phyloP scores from a whole-genome alignment of 2,888 invertebrate genomes.

The Melinaea marsaeus region DNA sequence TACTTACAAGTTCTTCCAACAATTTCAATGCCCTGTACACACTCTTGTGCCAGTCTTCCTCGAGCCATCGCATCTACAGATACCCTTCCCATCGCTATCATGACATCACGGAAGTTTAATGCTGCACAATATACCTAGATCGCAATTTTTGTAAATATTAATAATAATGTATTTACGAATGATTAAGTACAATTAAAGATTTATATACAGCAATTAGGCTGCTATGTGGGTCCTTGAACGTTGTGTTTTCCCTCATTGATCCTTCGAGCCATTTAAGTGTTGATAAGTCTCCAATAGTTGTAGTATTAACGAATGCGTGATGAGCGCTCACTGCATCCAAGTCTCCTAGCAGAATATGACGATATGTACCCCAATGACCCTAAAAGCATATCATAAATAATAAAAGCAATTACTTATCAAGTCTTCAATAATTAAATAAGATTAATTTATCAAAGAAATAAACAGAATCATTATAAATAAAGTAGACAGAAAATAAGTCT shows the following conservation, averaged over 20 bases:
- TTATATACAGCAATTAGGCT: slow-evolving; percentile 61
- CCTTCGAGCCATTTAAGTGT: slow-evolving; percentile 86
- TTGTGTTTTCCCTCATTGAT: slow-evolving; percentile 55
- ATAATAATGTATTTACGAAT: background rate
- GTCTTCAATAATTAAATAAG: no score
- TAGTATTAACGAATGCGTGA: slow-evolving; percentile 87
- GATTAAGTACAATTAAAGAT: background rate
- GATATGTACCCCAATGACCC: slow-evolving; percentile 87
- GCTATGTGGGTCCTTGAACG: slow-evolving; percentile 48
- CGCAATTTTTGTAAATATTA: slow-evolving; percentile 30
- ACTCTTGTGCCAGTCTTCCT: slow-evolving; percentile 80
- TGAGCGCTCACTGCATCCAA: slow-evolving; percentile 64
- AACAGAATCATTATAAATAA: background rate
- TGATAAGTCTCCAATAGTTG: slow-evolving; percentile 90
- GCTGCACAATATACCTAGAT: slow-evolving; percentile 83
- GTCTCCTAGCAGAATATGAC: slow-evolving; percentile 84
- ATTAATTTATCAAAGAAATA: no score
- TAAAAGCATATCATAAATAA: slow-evolving; percentile 32
- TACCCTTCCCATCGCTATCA: slow-evolving; percentile 95
- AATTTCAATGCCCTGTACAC: slow-evolving; percentile 83
- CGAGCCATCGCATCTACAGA: slow-evolving; percentile 88
- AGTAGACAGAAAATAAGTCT: no score
- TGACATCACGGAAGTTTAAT: slow-evolving; percentile 95
- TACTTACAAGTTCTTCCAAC: slow-evolving; percentile 77
- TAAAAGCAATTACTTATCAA: background rate